Conservation (phyloP, 2,888 invertebrate genomes). For the Pyralis farinalis region DNA sequence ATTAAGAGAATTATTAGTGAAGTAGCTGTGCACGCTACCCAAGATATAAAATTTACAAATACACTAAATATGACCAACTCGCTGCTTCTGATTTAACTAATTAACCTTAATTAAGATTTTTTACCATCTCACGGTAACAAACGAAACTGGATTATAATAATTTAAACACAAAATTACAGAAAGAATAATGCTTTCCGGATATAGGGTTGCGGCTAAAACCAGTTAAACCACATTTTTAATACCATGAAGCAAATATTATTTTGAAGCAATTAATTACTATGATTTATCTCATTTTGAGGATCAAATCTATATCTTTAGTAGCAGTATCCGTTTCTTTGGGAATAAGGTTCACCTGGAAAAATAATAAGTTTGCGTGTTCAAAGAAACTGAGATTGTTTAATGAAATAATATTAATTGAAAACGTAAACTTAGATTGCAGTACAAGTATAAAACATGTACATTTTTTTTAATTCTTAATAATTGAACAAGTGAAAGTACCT, state of each 20-base stretch:
- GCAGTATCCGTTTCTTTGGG: too few relatives aligned
- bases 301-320: too few relatives aligned
- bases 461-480: too few relatives aligned
- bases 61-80: constrained; percentile 42
- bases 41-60: constrained; percentile 14
- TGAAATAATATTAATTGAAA: too few relatives aligned
- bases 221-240: neutral
- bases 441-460: too few relatives aligned
- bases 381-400: too few relatives aligned
- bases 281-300: too few relatives aligned
- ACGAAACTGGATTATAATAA: constrained; percentile 34
- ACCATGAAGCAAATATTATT: neutral
- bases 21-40: constrained; percentile 13
- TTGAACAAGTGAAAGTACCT: too few relatives aligned
- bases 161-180: constrained; percentile 19
- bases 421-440: too few relatives aligned
- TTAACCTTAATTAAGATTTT: constrained; percentile 65
- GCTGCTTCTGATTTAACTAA: constrained; percentile 58
- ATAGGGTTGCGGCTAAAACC: constrained; percentile 14
- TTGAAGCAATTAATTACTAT: neutral
- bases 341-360: too few relatives aligned
- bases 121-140: constrained; percentile 50
- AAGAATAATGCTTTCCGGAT: constrained; percentile 26
- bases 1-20: constrained; percentile 6
- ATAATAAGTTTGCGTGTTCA: too few relatives aligned